phyloP scores from a whole-genome alignment of 2,113 vertebrate species.

The Aramus guarauna region DNA sequence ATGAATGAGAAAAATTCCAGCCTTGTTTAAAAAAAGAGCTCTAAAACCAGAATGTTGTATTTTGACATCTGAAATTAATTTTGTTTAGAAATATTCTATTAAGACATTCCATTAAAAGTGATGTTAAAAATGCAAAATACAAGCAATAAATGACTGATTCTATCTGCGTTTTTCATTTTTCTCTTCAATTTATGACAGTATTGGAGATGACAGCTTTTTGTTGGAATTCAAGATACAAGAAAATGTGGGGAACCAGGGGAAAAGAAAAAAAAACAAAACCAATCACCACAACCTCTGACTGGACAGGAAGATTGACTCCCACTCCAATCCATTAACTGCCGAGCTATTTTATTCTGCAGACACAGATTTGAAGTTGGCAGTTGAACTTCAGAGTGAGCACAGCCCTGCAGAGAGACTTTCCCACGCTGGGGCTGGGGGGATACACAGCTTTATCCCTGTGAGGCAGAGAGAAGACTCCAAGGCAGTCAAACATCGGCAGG shows the following conservation, averaged over 20 bases:
- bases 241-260: neutral
- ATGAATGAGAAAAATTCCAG: neutral
- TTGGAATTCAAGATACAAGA: neutral
- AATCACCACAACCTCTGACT: neutral
- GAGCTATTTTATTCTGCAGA: neutral
- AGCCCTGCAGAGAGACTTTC: neutral
- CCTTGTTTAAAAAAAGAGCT: neutral
- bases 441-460: neutral
- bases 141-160: neutral
- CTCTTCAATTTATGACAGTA: neutral
- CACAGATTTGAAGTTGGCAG: neutral
- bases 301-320: neutral
- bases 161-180: neutral
- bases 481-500: neutral
- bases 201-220: neutral
- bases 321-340: neutral
- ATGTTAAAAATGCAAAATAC: neutral
- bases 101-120: neutral
- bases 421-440: rapidly evolving
- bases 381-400: neutral
- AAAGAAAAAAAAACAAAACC: neutral
- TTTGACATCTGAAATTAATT: neutral
- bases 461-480: neutral
- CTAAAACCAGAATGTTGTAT: neutral
- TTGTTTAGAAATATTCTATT: neutral